Evolutionary conservation across 2,888 invertebrate species (phyloP).

Genomic region (Andrena camellia): DNA sequence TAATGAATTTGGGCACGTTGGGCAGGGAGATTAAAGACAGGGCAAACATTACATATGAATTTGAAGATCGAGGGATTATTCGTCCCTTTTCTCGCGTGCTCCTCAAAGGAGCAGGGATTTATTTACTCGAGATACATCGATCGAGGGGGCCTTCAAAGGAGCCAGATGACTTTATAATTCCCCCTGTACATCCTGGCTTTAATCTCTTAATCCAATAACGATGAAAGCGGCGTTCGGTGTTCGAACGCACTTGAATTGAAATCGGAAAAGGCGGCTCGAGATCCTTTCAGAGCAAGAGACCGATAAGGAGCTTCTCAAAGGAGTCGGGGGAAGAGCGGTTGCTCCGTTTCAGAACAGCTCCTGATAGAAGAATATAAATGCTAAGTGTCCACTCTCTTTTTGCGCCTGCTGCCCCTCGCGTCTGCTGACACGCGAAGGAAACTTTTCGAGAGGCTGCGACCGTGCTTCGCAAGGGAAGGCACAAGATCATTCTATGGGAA

Average conservation of each 20-base stretch:
- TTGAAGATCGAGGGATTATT: too few species aligned
- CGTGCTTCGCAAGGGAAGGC: neutral
- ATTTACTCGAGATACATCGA: conserved; percentile 3
- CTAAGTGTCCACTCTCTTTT: conserved; percentile 41
- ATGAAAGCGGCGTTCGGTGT: conserved; percentile 57
- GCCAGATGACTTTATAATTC: conserved; percentile 49
- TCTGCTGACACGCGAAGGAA: neutral
- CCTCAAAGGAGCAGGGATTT: conserved; percentile 3
- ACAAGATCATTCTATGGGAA: neutral
- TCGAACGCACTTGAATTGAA: conserved; percentile 63
- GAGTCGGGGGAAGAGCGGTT: conserved; percentile 40
- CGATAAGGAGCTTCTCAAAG: conserved; percentile 52
- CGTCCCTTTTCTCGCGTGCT: too few species aligned
- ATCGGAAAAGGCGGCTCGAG: conserved; percentile 51
- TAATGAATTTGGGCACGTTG: too few species aligned
- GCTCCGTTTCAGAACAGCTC: conserved; percentile 35
- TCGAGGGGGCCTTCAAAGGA: conserved; percentile 23
- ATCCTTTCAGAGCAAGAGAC: conserved; percentile 28
- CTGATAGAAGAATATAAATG: conserved; percentile 59
- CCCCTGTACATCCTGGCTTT: conserved; percentile 38
- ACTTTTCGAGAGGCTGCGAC: neutral
- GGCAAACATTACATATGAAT: too few species aligned
- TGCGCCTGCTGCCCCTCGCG: neutral
- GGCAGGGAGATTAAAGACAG: too few species aligned
- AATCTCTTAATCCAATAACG: conserved; percentile 60